A percentile compares a stretch with the other conserved stretches of the same genome.
Evolutionary conservation across 2,113 vertebrate species (phyloP).

Genomic region (Dipodomys ordii): DNA sequence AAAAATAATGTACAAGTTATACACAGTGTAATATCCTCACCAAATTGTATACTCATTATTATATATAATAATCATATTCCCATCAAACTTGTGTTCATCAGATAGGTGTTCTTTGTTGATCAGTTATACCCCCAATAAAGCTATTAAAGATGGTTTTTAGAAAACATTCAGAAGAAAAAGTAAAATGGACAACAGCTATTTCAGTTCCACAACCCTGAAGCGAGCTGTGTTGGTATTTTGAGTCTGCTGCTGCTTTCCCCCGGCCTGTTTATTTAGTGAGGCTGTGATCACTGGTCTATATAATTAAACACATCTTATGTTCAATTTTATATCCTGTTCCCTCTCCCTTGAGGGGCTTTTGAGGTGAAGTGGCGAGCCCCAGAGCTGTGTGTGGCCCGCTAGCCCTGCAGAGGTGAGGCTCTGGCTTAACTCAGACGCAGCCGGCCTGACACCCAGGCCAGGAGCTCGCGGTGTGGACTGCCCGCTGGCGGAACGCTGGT

Average conservation of each 20-base stretch:
- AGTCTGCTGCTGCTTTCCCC: no score
- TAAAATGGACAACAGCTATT: background rate
- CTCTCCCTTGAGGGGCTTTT: background rate
- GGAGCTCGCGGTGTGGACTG: no score
- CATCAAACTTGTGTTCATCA: no score
- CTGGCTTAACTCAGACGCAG: no score
- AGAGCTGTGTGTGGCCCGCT: no score
- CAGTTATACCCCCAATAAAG: background rate
- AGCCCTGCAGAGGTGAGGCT: no score
- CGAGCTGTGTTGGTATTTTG: background rate
- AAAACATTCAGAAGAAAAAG: slow-evolving; percentile 9
- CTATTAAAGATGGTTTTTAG: background rate
- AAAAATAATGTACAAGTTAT: slow-evolving; percentile 20
- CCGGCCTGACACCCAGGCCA: no score
- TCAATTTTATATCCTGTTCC: background rate
- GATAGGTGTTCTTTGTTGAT: background rate
- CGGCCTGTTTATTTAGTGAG: background rate
- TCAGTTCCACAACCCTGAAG: background rate
- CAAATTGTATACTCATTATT: no score
- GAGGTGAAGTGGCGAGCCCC: no score
- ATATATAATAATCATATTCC: no score
- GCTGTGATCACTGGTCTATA: slow-evolving; percentile 56
- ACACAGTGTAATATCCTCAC: no score
- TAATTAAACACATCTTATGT: slow-evolving; percentile 32
- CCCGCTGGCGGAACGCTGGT: no score